These are phyloP conservation scores for Spisula solida DNA, from an alignment of 2,888 invertebrate species.

Conservation along the genomic window DNA sequence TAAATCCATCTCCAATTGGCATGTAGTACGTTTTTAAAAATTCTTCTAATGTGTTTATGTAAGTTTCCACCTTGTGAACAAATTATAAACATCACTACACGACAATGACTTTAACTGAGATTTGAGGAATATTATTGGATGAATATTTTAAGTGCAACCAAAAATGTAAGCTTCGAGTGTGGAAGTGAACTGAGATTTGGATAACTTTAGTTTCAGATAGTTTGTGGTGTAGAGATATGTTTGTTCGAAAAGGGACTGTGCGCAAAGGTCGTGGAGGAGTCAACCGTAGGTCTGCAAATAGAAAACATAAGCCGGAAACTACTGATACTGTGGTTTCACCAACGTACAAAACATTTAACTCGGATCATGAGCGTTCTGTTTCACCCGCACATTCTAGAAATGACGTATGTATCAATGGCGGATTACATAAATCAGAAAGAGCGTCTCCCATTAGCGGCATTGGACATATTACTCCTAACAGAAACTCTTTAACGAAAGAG, in stretches of 20 bases:
- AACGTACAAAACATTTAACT: neutral
- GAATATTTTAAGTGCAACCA: too few species aligned
- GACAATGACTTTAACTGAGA: too few species aligned
- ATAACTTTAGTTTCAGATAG: neutral
- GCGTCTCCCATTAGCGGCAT: neutral
- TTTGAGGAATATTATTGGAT: too few species aligned
- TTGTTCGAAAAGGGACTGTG: constrained; percentile 14
- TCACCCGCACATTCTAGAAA: neutral
- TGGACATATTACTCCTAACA: neutral
- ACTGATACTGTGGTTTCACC: neutral
- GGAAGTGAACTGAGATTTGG: neutral
- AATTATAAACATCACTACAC: too few species aligned
- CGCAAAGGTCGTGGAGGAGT: neutral
- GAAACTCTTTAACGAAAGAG: neutral
- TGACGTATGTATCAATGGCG: neutral
- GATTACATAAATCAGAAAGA: neutral
- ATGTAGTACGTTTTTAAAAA: too few species aligned
- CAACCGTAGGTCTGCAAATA: constrained; percentile 11
- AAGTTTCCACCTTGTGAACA: too few species aligned
- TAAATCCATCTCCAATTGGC: too few species aligned
- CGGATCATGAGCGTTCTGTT: neutral
- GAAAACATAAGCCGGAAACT: neutral
- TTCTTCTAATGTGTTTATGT: too few species aligned
- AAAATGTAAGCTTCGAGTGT: neutral
- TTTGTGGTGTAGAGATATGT: neutral